Evolutionary conservation across 1,140 invertebrate species (phyloP), one percentile per base, ranked within the genome.

Genomic region (Anastrepha obliqua): DNA sequence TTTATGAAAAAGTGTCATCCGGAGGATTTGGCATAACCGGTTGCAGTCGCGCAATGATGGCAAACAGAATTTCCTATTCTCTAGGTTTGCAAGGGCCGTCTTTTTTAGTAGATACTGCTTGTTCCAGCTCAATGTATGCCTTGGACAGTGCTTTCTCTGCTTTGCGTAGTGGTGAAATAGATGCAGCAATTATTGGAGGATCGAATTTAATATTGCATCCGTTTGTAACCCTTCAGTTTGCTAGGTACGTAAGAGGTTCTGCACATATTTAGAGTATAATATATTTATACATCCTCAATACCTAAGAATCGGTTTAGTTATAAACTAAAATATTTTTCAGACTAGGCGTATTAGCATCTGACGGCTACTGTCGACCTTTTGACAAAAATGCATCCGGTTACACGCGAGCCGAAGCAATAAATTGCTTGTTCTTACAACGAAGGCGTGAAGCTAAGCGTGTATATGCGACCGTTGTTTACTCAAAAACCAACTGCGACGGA

Each of bases 321-420:
- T 62, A 9, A 62, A 62, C 15, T 17, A 62, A 62, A 17, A 62
- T 62, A 51, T 55, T 74, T 86, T 89, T 17, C 89, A 96, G 96
- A 90, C 94, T 97, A 93, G 97, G 97, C 70, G 98, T 99, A 90
- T 93, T 99, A 11, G 97, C 97, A 0, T 90, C 94, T 1, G 97
- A 99, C 88, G 98, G 98, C 6, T 95, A 94, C 70, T 99, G 98
- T 93, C 98, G 98, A 92, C 96, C 96, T 58, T 99, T 99, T 92
- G 98, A 99, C 93, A 95, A 96, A 85, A 95, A 95, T 88, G 96
- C 96, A 0, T 95, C 96, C 89, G 97, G 97, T 0, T 97, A 97
- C 90, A 95, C 95, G 0, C 94, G 97, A n/a, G 96, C 96, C 5
- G 96, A 97, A 94, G 96, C 97, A 0, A 94, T 98, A 17, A 95